Percentiles rank a stretch among this genome's conserved stretches.
Evolutionary conservation across 2,113 vertebrate genomes (phyloP).

Genomic region (Equus przewalskii): DNA sequence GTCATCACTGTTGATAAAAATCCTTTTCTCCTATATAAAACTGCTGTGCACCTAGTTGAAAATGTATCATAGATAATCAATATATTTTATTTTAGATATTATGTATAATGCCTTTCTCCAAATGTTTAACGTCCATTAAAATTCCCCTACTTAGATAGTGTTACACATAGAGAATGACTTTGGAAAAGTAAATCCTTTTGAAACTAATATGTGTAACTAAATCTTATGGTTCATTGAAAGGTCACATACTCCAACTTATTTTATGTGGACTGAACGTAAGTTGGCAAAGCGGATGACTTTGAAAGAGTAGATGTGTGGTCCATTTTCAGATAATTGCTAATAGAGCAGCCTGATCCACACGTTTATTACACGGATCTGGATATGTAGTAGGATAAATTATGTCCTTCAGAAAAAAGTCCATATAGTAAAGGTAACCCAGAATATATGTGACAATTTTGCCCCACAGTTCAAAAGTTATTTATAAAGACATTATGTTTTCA

Average conservation of each 20-base stretch:
- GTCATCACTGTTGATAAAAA: slow-evolving; percentile 14
- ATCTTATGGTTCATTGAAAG: slow-evolving; percentile 71
- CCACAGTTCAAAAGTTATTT: background rate
- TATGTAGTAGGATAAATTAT: background rate
- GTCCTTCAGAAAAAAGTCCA: background rate
- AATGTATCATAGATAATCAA: slow-evolving; percentile 50
- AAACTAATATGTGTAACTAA: slow-evolving; percentile 79
- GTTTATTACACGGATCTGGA: background rate
- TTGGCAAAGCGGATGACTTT: slow-evolving; percentile 55
- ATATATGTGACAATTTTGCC: background rate
- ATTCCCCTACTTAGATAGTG: slow-evolving; percentile 58
- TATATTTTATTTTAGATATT: slow-evolving; percentile 65
- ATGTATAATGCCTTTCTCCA: slow-evolving; percentile 58
- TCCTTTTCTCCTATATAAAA: background rate
- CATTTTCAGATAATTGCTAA: slow-evolving; percentile 49
- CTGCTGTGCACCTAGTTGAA: background rate
- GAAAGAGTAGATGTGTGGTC: slow-evolving; percentile 23
- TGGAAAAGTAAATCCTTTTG: slow-evolving; percentile 73
- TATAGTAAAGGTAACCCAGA: background rate
- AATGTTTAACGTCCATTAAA: slow-evolving; percentile 69
- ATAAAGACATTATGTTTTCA: slow-evolving; percentile 15
- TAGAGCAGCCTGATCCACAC: background rate
- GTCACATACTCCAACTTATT: slow-evolving; percentile 68
- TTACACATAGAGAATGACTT: slow-evolving; percentile 69
- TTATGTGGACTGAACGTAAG: slow-evolving; percentile 64